Evolutionary conservation across 1,140 invertebrate genomes (phyloP).

Genomic region (Eciton burchellii): DNA sequence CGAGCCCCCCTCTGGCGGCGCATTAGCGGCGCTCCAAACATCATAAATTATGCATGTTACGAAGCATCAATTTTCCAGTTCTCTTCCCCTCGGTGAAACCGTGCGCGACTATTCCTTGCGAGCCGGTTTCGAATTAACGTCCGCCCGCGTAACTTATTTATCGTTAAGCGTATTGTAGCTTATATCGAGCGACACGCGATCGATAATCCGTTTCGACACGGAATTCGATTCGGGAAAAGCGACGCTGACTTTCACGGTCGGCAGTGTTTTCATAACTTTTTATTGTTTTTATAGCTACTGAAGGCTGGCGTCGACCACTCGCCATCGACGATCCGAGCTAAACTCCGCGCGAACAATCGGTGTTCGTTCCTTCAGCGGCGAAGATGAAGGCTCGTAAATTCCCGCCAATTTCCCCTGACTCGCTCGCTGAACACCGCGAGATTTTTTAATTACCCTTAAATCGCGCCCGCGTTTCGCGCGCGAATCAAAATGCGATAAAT

Average conservation of each 20-base stretch:
- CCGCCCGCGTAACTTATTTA: too few relatives aligned
- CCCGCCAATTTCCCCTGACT: neutral
- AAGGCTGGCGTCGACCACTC: too few relatives aligned
- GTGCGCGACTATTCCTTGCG: neutral
- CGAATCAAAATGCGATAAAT: slow-evolving; percentile 54
- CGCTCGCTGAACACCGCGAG: slow-evolving; percentile 28
- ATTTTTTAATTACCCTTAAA: slow-evolving; percentile 60
- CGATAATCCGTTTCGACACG: too few relatives aligned
- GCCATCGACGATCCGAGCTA: neutral
- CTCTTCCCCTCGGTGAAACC: neutral
- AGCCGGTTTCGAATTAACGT: too few relatives aligned
- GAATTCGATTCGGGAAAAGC: too few relatives aligned
- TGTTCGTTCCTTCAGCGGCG: neutral
- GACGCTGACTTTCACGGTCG: too few relatives aligned
- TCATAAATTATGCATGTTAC: too few relatives aligned
- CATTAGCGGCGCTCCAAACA: neutral
- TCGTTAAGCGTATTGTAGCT: too few relatives aligned
- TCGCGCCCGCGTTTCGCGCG: slow-evolving; percentile 35
- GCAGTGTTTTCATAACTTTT: too few relatives aligned
- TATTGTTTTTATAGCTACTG: too few relatives aligned
- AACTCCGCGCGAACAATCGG: slow-evolving; percentile 9
- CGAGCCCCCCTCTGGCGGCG: neutral
- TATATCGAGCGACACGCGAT: too few relatives aligned
- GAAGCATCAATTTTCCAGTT: too few relatives aligned
- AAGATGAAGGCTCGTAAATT: slow-evolving; percentile 33